phyloP scores from a whole-genome alignment of 37 sponge, comb jelly and placozoan genomes.

The Halichondria panicea region DNA sequence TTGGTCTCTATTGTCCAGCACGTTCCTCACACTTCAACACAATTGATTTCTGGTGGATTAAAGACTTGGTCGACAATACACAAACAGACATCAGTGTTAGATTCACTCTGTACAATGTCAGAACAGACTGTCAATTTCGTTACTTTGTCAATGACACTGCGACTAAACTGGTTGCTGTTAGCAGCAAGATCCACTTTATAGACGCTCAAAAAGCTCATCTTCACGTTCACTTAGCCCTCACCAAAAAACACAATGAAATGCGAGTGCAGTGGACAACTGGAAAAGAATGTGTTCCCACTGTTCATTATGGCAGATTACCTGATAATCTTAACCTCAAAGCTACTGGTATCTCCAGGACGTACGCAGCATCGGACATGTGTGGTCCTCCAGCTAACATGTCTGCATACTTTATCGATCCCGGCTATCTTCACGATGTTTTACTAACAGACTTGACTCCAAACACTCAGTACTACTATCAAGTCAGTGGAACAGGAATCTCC shows the following conservation, averaged over 20 bases:
- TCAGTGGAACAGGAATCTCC: conserved; percentile 11
- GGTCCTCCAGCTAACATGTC: conserved; percentile 43
- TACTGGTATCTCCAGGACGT: conserved; percentile 47
- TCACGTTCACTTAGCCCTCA: conserved; percentile 65
- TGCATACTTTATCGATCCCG: conserved; percentile 38
- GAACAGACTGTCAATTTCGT: conserved; percentile 47
- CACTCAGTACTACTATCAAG: conserved; percentile 46
- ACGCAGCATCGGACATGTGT: conserved; percentile 56
- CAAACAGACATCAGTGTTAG: conserved; percentile 10
- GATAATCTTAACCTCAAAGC: conserved; percentile 17
- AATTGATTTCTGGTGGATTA: conserved; percentile 5
- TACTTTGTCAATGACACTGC: conserved; percentile 23
- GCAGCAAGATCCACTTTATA: conserved; percentile 35
- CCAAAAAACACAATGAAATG: conserved; percentile 50
- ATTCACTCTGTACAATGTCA: conserved; percentile 34
- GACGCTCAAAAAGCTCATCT: conserved; percentile 34
- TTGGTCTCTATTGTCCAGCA: background rate
- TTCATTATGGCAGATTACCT: conserved; percentile 31
- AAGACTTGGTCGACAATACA: background rate
- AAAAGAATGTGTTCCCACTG: conserved; percentile 5
- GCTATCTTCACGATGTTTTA: conserved; percentile 57
- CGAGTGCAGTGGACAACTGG: conserved; percentile 59
- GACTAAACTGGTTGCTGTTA: conserved; percentile 35
- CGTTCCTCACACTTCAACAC: background rate
- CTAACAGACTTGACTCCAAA: conserved; percentile 31